Evolutionary conservation across 2,113 vertebrate species (phyloP), one percentile per base, ranked within the genome.

Genomic region (Halichoeres trimaculatus): DNA sequence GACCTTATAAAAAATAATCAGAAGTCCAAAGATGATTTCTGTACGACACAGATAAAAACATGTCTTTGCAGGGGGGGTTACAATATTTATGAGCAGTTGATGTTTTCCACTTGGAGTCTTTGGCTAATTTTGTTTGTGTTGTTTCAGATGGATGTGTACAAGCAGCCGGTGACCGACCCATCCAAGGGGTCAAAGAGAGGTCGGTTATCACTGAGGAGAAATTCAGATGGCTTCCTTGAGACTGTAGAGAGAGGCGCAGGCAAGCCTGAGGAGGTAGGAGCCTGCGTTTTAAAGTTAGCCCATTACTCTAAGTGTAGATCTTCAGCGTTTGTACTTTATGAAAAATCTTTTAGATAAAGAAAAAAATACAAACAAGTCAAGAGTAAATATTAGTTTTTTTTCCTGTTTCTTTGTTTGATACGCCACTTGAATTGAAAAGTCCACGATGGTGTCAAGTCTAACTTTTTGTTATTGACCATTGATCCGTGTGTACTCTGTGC

Each of bases 141-240:
- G 24, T 80, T 64, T 16, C 63, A 95, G 93, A 92, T 93, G 91
- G 93, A 94, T 4, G 93, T 95, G 34, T 94, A 89, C 75, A 95
- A 95, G 71, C 93, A 93, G 84, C 93, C 93, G 0, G 92, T 94
- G 59, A 94, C 92, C 0, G 94, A 95, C 76, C 93, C 90, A 0
- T 93, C 92, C 67, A 95, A 95, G 75, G 80, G 74, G 35, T 94
- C 94, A 2, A 94, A 95, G 85, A 89, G 85, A 8, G 93, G 93
- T 4, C 92, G 88, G 11, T 79, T 95, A 19, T 93, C 85, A 10
- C 85, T 95, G 56, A 88, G 93, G 65, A 94, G 89, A 58, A 94
- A 92, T 86, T 92, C 92, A 0, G 80, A 91, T 11, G 93, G 93
- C 12, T 81, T 81, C 22, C 80, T 94, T 2, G 92, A 94, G 86